Percentiles rank a stretch among this genome's conserved stretches.
Evolutionary conservation across 2,888 invertebrate genomes (phyloP).

Genomic region (Tiphia femorata): DNA sequence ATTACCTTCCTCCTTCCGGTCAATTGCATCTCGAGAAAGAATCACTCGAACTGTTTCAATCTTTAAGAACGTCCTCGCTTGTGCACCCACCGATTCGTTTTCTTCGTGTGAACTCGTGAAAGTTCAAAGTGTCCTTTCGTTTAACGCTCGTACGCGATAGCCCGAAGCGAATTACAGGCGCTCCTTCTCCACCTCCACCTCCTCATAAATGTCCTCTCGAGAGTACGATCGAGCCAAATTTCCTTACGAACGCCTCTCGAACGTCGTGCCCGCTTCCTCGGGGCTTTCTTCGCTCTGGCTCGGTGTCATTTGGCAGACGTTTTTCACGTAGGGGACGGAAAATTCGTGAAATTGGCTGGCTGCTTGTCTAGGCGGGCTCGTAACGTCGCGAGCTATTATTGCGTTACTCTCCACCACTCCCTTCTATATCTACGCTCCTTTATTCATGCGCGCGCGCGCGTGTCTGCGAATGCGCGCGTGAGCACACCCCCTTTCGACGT

Average conservation of each 20-base stretch:
- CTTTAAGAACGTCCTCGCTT: too few relatives aligned
- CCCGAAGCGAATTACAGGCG: not conserved
- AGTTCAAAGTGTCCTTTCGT: too few relatives aligned
- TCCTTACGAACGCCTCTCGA: not conserved
- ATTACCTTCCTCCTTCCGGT: too few relatives aligned
- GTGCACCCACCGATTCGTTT: too few relatives aligned
- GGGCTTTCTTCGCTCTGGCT: not conserved
- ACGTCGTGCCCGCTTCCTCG: not conserved
- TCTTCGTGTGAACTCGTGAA: too few relatives aligned
- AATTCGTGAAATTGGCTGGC: not conserved
- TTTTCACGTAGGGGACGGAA: not conserved
- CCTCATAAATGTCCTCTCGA: not conserved
- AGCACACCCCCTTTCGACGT: too few relatives aligned
- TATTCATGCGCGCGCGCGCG: slow-evolving; percentile 28
- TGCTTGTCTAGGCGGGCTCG: not conserved
- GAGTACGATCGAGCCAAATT: too few relatives aligned
- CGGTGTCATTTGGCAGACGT: not conserved
- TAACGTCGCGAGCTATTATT: not conserved
- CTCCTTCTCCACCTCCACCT: not conserved
- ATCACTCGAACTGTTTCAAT: too few relatives aligned
- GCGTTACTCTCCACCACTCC: not conserved
- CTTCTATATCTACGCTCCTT: not conserved
- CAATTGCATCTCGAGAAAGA: too few relatives aligned
- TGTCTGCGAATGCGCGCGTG: too few relatives aligned
- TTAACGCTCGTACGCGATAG: too few relatives aligned